Conservation (phyloP, 2,797 vertebrate genomes). For the Cossypha heuglini region DNA sequence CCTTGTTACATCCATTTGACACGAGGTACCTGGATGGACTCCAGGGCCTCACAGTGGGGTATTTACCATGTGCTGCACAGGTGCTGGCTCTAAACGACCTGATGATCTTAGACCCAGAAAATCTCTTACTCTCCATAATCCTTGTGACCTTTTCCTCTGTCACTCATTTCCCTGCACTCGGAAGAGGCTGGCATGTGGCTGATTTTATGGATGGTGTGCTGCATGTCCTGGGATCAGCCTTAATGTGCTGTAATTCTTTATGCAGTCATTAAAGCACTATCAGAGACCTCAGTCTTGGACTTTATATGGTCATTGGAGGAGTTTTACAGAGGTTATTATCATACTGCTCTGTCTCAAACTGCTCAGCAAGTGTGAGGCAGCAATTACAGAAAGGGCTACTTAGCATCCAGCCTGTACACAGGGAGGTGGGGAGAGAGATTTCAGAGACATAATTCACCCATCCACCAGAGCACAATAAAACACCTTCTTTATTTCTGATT, state of each 20-base stretch:
- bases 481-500: slow-evolving; percentile 28
- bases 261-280: background rate
- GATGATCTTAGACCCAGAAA: background rate
- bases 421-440: background rate
- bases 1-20: background rate
- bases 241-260: background rate
- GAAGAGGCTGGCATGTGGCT: background rate
- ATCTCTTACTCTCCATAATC: background rate
- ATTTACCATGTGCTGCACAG: background rate
- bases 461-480: slow-evolving; percentile 24
- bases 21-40: background rate
- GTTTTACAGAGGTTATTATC: background rate
- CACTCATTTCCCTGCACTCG: background rate
- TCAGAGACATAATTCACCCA: background rate
- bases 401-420: background rate
- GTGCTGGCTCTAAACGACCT: background rate
- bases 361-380: background rate
- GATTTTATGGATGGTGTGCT: background rate
- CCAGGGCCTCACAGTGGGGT: background rate
- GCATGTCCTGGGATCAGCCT: background rate
- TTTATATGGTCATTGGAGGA: background rate
- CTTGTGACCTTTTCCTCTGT: background rate
- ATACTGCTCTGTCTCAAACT: background rate
- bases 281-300: background rate
- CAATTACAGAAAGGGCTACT: background rate